phyloP scores from a whole-genome alignment of 2,113 vertebrate genomes.

The Perca fluviatilis region DNA sequence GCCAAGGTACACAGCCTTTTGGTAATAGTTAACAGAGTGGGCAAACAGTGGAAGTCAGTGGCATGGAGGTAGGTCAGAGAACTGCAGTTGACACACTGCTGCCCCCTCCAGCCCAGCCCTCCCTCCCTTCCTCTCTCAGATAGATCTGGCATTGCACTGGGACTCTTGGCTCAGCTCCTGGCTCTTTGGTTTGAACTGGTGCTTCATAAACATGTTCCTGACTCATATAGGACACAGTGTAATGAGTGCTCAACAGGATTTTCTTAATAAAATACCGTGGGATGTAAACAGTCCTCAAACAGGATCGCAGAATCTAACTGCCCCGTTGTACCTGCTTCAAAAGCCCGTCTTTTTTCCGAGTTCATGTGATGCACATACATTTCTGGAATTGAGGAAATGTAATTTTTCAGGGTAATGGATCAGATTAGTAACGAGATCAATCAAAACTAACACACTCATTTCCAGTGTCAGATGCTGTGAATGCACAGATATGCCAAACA shows the following conservation, averaged over 20 bases:
- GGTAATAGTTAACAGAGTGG: conserved; percentile 88
- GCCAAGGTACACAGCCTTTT: conserved; percentile 86
- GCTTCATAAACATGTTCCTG: conserved; percentile 68
- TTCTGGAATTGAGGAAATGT: background rate
- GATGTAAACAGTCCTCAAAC: conserved; percentile 30
- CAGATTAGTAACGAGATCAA: background rate
- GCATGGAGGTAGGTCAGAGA: conserved; percentile 83
- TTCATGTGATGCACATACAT: background rate
- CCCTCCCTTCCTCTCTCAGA: conserved; percentile 30
- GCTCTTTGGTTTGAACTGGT: conserved; percentile 47
- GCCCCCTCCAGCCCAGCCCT: conserved; percentile 11
- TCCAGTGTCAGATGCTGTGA: conserved; percentile 4
- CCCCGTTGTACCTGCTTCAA: background rate
- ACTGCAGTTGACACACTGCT: conserved; percentile 63
- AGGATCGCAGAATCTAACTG: background rate
- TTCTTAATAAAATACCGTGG: conserved; percentile 36
- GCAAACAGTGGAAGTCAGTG: conserved; percentile 83
- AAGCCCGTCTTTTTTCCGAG: background rate
- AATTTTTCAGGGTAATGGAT: background rate
- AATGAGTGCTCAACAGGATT: conserved; percentile 19
- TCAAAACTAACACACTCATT: conserved; percentile 7
- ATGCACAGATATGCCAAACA: conserved; percentile 36
- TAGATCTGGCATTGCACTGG: conserved; percentile 39
- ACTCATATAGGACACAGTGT: conserved; percentile 58
- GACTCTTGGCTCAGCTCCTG: conserved; percentile 56